These are phyloP conservation scores for Rhinoderma darwinii DNA, from an alignment of 2,113 vertebrate species.

Conservation along the genomic window DNA sequence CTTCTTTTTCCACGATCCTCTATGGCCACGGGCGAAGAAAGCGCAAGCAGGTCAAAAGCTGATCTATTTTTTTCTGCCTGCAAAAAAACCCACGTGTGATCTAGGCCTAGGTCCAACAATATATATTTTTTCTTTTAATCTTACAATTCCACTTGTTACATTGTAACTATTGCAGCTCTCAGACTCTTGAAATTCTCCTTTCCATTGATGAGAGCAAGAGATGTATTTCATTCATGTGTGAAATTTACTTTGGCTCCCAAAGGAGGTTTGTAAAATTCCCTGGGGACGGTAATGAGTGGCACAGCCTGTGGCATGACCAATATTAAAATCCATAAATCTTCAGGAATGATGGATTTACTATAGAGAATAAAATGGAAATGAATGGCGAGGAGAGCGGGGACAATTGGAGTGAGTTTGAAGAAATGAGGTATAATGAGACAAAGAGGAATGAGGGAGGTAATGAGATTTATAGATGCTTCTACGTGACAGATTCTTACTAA, in stretches of 20 bases:
- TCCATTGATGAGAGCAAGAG: background rate
- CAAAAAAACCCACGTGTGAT: background rate
- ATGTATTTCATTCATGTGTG: constrained; percentile 41
- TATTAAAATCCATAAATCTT: constrained; percentile 48
- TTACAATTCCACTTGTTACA: background rate
- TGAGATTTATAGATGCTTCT: constrained; percentile 29
- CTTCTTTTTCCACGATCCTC: no score
- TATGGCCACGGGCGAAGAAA: no score
- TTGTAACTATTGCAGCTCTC: background rate
- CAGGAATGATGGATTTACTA: constrained; percentile 46
- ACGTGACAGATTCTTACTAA: constrained; percentile 14
- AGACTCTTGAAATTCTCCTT: background rate
- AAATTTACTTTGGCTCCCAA: constrained; percentile 51
- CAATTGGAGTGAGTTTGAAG: constrained; percentile 29
- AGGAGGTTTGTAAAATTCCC: constrained; percentile 38
- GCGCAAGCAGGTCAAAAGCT: no score
- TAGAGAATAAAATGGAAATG: constrained; percentile 50
- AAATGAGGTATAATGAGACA: constrained; percentile 45
- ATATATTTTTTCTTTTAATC: background rate
- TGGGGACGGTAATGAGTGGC: constrained; percentile 50
- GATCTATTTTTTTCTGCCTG: background rate
- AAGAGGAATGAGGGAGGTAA: constrained; percentile 35
- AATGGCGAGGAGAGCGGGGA: constrained; percentile 31
- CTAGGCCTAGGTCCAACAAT: no score
- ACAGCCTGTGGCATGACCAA: constrained; percentile 52